phyloP scores from a whole-genome alignment of 2,888 invertebrate genomes.

The Sarcophaga subvicina region DNA sequence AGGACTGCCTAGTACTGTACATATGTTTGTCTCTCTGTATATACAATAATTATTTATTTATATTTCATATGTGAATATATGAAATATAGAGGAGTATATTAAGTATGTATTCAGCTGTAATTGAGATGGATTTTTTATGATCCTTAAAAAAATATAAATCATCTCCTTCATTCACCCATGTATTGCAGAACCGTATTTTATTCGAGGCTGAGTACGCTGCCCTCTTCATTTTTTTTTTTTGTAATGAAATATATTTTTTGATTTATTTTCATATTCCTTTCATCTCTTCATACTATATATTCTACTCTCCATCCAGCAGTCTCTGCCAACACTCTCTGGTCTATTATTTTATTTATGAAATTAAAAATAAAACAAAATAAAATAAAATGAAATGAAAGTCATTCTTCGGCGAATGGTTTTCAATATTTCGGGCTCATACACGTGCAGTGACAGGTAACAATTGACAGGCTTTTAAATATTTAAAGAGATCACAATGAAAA shows the following conservation, averaged over 20 bases:
- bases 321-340: background rate
- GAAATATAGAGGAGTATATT: background rate
- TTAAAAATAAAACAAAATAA: conserved; percentile 18
- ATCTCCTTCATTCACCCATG: too few species aligned
- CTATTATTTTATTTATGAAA: conserved; percentile 50
- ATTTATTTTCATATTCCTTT: too few species aligned
- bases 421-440: background rate
- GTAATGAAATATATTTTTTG: background rate
- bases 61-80: background rate
- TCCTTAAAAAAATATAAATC: too few species aligned
- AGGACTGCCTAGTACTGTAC: background rate
- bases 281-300: too few species aligned
- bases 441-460: conserved; percentile 52
- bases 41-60: conserved; percentile 23
- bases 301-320: too few species aligned
- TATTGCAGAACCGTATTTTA: background rate
- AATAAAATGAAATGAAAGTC: conserved; percentile 20
- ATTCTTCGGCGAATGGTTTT: background rate
- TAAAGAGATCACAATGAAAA: conserved; percentile 49
- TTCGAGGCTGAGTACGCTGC: background rate
- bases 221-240: background rate
- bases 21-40: background rate
- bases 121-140: too few species aligned
- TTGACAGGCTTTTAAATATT: conserved; percentile 64
- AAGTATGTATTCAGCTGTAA: background rate